phyloP scores from a whole-genome alignment of 2,113 vertebrate species.

The Percina caprodes region DNA sequence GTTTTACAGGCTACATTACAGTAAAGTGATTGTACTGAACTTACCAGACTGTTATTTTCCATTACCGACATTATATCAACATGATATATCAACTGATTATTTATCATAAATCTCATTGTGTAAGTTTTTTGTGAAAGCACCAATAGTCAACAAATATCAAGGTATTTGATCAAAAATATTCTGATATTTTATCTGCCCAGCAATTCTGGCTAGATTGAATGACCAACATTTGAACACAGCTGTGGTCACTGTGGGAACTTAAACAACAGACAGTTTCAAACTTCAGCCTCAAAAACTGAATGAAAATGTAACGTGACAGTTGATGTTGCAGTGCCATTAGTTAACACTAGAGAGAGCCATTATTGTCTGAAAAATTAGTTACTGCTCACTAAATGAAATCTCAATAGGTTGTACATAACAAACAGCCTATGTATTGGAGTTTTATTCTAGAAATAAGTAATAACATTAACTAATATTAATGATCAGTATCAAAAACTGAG shows the following conservation, averaged over 20 bases:
- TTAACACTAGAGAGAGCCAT: constrained; percentile 19
- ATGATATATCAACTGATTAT: no score
- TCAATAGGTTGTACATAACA: background rate
- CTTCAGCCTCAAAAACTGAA: background rate
- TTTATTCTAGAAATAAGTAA: background rate
- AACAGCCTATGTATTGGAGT: background rate
- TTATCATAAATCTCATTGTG: no score
- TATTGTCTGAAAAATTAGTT: background rate
- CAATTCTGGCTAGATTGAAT: background rate
- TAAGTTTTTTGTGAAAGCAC: no score
- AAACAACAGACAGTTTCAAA: background rate
- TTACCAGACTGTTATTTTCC: no score
- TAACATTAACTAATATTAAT: background rate
- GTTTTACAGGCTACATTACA: no score
- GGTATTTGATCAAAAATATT: no score
- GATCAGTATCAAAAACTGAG: no score
- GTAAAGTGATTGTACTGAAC: no score
- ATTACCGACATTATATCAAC: no score
- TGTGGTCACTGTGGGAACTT: background rate
- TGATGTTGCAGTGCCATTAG: background rate
- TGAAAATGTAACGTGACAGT: background rate
- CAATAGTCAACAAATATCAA: no score
- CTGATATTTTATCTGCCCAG: no score
- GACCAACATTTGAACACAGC: background rate
- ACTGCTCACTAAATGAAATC: background rate